Evolutionary conservation across 2,797 vertebrate genomes (phyloP).

Genomic region (Cirrhinus mrigala): DNA sequence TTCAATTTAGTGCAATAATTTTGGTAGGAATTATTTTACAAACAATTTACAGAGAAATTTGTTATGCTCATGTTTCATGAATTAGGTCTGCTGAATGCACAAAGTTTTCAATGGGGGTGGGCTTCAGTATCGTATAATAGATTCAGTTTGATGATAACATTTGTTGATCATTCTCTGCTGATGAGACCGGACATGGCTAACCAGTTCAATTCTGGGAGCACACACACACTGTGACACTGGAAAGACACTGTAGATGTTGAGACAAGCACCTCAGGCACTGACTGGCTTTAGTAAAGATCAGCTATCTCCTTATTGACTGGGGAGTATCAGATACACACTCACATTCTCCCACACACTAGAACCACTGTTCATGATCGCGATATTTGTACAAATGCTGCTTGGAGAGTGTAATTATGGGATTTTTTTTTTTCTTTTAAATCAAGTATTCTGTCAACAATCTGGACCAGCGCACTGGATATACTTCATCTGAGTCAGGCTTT

Average conservation of each 20-base stretch:
- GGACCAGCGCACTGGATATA: constrained; percentile 9
- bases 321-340: background rate
- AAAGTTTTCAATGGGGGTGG: background rate
- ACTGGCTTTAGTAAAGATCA: background rate
- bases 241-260: background rate
- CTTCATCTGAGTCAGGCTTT: constrained; percentile 21
- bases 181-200: background rate
- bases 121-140: background rate
- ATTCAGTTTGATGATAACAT: background rate
- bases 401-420: constrained; percentile 8
- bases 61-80: background rate
- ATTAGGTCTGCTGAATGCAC: background rate
- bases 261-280: background rate
- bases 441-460: constrained; percentile 17
- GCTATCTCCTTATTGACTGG: background rate
- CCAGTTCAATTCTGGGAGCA: background rate
- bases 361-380: background rate
- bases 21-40: background rate
- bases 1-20: background rate
- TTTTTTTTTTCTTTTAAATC: background rate
- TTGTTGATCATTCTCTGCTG: background rate
- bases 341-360: constrained; percentile 18
- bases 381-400: constrained; percentile 1
- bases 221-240: background rate
- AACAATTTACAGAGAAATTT: constrained; percentile 9